phyloP scores from a whole-genome alignment of 1,140 invertebrate genomes.

The Anastatus disparis region DNA sequence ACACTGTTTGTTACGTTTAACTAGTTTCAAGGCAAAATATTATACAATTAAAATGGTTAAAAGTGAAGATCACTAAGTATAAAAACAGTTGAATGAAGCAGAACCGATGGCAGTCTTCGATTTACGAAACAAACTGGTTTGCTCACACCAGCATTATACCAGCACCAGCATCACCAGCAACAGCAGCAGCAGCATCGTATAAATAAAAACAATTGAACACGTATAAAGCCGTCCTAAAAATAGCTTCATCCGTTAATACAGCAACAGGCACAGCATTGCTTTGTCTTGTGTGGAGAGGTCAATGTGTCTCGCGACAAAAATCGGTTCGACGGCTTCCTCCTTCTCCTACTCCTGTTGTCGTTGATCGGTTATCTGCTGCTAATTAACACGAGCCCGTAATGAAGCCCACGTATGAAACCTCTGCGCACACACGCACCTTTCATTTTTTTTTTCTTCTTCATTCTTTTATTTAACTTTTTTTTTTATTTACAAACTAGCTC shows the following conservation, averaged over 20 bases:
- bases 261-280: not conserved
- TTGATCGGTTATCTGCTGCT: slow-evolving; percentile 60
- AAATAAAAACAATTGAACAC: slow-evolving; percentile 15
- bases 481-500: not conserved
- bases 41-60: slow-evolving; percentile 20
- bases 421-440: slow-evolving; percentile 49
- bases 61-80: not conserved
- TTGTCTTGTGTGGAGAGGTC: slow-evolving; percentile 9
- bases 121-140: slow-evolving; percentile 24
- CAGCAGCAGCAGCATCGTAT: too few species aligned
- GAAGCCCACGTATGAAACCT: slow-evolving; percentile 59
- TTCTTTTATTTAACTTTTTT: not conserved
- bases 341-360: slow-evolving; percentile 36
- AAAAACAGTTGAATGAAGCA: not conserved
- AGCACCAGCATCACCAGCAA: too few species aligned
- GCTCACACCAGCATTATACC: too few species aligned
- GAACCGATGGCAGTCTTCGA: not conserved
- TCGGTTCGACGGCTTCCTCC: slow-evolving; percentile 28
- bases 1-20: not conserved
- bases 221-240: slow-evolving; percentile 9
- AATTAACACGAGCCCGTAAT: slow-evolving; percentile 64
- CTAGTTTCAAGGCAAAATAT: not conserved
- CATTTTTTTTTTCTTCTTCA: slow-evolving; percentile 37
- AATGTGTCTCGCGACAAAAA: slow-evolving; percentile 39
- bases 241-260: slow-evolving; percentile 2